phyloP scores from a whole-genome alignment of 2,113 vertebrate genomes.

The Tachysurus vachellii region DNA sequence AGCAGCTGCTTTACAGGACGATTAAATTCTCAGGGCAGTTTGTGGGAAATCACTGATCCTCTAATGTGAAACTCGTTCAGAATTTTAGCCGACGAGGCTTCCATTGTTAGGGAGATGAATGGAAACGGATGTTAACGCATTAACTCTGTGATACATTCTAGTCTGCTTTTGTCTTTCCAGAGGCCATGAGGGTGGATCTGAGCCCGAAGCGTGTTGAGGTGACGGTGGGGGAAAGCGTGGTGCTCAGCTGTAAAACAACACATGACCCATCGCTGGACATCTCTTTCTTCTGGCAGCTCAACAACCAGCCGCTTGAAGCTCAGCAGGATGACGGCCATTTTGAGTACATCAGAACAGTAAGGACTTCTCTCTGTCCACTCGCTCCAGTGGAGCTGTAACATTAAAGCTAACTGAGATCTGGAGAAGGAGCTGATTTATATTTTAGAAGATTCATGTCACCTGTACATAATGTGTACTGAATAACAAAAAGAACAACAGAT shows the following conservation, averaged over 20 bases:
- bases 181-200: conserved; percentile 90
- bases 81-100: too few species aligned
- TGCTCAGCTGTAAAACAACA: conserved; percentile 90
- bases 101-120: not conserved
- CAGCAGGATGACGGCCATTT: conserved; percentile 90
- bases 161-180: conserved; percentile 70
- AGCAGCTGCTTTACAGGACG: not conserved
- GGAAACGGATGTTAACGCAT: not conserved
- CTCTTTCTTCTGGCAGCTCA: conserved; percentile 88
- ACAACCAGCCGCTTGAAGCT: conserved; percentile 85
- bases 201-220: conserved; percentile 86
- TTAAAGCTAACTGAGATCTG: not conserved
- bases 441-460: not conserved
- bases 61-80: not conserved
- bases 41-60: not conserved
- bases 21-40: conserved; percentile 1
- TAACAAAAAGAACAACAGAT: not conserved
- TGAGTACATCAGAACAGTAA: conserved; percentile 95
- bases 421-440: not conserved
- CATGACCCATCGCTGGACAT: conserved; percentile 88
- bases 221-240: conserved; percentile 93
- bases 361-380: conserved; percentile 54
- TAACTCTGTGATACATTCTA: not conserved
- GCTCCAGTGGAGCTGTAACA: not conserved
- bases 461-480: not conserved